Evolutionary conservation across 2,797 vertebrate species (phyloP).

Genomic region (Pangasius krempfi): DNA sequence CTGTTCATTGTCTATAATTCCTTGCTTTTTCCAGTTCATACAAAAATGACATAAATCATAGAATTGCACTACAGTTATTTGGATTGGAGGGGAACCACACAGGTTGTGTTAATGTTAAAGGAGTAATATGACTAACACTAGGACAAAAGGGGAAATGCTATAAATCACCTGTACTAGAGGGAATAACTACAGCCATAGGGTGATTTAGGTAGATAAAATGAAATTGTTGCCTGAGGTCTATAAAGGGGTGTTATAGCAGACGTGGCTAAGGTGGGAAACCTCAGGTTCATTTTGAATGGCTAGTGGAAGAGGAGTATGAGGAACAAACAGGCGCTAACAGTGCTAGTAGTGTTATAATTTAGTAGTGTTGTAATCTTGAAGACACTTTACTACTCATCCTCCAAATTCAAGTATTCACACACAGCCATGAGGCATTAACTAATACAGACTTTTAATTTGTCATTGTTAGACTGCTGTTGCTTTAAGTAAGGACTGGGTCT

Average conservation of each 20-base stretch:
- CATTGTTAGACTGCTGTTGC: not conserved
- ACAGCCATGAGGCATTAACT: not conserved
- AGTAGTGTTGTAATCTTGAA: not conserved
- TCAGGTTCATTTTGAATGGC: not conserved
- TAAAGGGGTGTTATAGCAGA: not conserved
- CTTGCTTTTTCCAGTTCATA: not conserved
- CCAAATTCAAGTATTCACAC: conserved; percentile 1
- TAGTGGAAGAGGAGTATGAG: not conserved
- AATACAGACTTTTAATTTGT: not conserved
- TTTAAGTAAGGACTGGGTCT: conserved; percentile 51
- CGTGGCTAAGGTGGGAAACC: not conserved
- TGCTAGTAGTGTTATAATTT: not conserved
- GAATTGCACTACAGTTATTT: not conserved
- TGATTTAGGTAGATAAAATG: conserved; percentile 4
- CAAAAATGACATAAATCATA: not conserved
- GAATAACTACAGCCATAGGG: not conserved
- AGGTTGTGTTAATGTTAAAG: conserved; percentile 1
- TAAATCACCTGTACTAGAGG: not conserved
- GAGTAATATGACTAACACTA: not conserved
- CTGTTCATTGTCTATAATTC: not conserved
- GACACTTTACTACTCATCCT: not conserved
- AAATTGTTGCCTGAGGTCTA: conserved; percentile 5
- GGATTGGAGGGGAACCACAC: not conserved
- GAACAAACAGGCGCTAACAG: not conserved
- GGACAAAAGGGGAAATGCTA: not conserved